Base-by-base conservation (phyloP, 1,140 invertebrate species). In the Chlorops oryzae region DNA sequence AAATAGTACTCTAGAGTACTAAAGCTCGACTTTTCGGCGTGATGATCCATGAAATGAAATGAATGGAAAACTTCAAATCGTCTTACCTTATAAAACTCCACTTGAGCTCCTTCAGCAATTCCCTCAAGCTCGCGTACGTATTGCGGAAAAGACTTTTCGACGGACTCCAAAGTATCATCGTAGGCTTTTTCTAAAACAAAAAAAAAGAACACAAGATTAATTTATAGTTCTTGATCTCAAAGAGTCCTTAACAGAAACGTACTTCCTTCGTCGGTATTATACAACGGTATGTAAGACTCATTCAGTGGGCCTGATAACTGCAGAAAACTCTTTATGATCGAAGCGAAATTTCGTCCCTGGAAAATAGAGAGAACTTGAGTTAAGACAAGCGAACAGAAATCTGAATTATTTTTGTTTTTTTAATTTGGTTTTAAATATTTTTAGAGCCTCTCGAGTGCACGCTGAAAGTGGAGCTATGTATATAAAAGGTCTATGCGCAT, bases 111-210 rank as follows among this genome's bases (percentile, higher is more conserved):
- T 63, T 90, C 86, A 13, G 90, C 87, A 3, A 84, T 83, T 25
- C 90, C 90, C 70, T 89, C 78, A n/a, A 92, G 73, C 71, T 92
- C 90, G 25, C 80, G 76, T 0, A 92, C 72, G 59, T 92, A 92
- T 49, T 90, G 86, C 0, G 90, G 88, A 72, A 81, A 92, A 53
- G 83, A 82, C 37, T 78, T 63, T 54, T 81, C 78, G 21, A 85
- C 80, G 46, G 76, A 77, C 2, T 74, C 74, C 1, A 91, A 74
- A 1, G 86, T 89, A 47, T 81, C 80, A 1, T 91, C 83, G 58
- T 90, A 92, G 7, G 85, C 80, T 47, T 72, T 64, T 37, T 55
- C 70, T 72, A 40, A 1, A 41, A 20, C n/a, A 40, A 40, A 32
- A 24, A 24, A 35, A 35, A 48, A 35, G 21, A 44, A 20, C 5